phyloP scores from a whole-genome alignment of 2,888 invertebrate genomes.

The Adelphocoris suturalis region DNA sequence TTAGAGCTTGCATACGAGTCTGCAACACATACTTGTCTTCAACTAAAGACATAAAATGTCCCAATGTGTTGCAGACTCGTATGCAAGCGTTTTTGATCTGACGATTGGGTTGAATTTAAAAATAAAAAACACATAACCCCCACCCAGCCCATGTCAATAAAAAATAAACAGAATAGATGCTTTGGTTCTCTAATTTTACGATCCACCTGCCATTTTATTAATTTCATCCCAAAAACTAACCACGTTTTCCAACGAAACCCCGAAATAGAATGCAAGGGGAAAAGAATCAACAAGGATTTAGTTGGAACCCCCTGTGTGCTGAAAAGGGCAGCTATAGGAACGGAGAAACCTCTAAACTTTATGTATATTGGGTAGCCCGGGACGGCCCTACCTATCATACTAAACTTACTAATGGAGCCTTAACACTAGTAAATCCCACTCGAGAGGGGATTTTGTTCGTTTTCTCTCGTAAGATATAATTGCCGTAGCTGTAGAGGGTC shows the following conservation, averaged over 20 bases:
- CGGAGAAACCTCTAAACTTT: conserved; percentile 27
- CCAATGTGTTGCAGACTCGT: no score
- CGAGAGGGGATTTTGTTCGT: background rate
- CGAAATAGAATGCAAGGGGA: background rate
- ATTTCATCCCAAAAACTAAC: conserved; percentile 18
- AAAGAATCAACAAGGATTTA: background rate
- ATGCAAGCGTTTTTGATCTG: no score
- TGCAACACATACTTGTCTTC: no score
- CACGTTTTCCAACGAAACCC: background rate
- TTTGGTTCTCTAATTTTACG: no score
- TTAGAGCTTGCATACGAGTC: no score
- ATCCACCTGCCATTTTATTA: no score
- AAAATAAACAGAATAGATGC: no score
- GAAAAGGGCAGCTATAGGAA: conserved; percentile 15
- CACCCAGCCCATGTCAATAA: no score
- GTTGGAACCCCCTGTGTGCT: conserved; percentile 29
- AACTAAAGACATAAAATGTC: no score
- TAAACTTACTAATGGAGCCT: conserved; percentile 39
- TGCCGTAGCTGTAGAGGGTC: conserved; percentile 5
- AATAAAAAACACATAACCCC: no score
- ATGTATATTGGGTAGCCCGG: conserved; percentile 30
- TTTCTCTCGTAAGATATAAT: conserved; percentile 30
- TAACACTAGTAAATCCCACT: conserved; percentile 35
- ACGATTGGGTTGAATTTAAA: no score
- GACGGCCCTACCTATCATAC: conserved; percentile 2